Evolutionary conservation across 2,113 vertebrate species (phyloP).

Genomic region (Zeus faber): DNA sequence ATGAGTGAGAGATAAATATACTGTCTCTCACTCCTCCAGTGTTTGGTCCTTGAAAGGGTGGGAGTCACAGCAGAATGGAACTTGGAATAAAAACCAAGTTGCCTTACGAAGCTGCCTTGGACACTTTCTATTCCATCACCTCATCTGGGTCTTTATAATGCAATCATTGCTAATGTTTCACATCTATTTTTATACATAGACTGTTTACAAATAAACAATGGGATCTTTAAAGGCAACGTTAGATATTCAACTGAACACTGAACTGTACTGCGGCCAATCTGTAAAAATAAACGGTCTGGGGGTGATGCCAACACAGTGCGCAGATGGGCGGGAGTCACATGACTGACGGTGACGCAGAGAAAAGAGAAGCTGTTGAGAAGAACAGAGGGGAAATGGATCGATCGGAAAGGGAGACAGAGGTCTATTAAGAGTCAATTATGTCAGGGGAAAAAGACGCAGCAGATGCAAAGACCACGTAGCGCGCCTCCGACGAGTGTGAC

Average conservation of each 20-base stretch:
- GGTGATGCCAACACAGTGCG: slow-evolving; percentile 40
- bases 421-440: slow-evolving; percentile 12
- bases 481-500: not conserved
- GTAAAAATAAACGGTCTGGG: slow-evolving; percentile 23
- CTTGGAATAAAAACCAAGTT: no score
- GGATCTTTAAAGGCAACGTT: not conserved
- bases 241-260: slow-evolving; percentile 8
- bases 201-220: no score
- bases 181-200: no score
- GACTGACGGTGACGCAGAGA: slow-evolving; percentile 55
- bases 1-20: slow-evolving; percentile 15
- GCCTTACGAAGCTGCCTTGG: no score
- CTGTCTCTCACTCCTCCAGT: slow-evolving; percentile 19
- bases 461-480: slow-evolving; percentile 19
- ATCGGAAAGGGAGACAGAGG: slow-evolving; percentile 7
- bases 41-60: slow-evolving; percentile 30
- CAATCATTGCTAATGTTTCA: no score
- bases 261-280: slow-evolving; percentile 20
- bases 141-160: no score
- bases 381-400: slow-evolving; percentile 51
- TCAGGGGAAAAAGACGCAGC: slow-evolving; percentile 18
- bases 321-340: slow-evolving; percentile 53
- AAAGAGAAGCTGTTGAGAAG: slow-evolving; percentile 45
- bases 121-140: no score
- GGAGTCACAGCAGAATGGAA: slow-evolving; percentile 5